Conservation (phyloP, 2,113 vertebrate genomes). For the Vicugna pacos region DNA sequence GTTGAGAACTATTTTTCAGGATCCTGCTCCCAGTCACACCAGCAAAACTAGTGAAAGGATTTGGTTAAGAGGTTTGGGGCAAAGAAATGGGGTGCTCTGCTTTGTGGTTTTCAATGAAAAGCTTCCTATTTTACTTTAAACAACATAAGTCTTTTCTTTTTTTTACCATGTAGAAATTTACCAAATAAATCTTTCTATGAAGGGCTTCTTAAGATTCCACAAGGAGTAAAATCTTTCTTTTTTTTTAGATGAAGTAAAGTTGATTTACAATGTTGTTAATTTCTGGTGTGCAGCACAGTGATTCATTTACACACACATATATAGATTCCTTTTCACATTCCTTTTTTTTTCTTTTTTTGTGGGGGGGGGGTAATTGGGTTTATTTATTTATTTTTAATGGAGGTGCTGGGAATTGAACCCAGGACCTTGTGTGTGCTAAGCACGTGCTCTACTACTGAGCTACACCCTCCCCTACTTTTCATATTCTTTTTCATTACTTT, state of each 20-base stretch:
- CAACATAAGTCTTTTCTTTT: background rate
- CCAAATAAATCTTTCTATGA: conserved; percentile 23
- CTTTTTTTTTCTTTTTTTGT: no score
- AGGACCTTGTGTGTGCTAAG: no score
- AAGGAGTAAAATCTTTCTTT: background rate
- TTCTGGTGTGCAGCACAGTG: no score
- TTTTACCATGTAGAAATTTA: background rate
- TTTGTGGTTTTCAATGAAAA: conserved; percentile 28
- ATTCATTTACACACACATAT: no score
- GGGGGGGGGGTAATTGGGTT: no score
- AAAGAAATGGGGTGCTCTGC: conserved; percentile 12
- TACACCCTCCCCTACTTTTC: no score
- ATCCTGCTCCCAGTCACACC: background rate
- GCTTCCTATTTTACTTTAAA: background rate
- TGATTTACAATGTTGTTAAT: no score
- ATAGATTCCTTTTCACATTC: no score
- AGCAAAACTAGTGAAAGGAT: background rate
- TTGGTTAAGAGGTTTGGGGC: background rate
- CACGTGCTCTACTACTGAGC: no score
- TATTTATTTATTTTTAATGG: no score
- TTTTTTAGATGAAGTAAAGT: no score
- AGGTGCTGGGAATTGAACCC: no score
- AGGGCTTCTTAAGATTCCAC: background rate
- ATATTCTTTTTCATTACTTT: background rate
- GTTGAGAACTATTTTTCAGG: background rate